Evolutionary conservation across 2,797 vertebrate species (phyloP), one percentile per base, ranked within the genome.

Genomic region (Uromys caudimaculatus): DNA sequence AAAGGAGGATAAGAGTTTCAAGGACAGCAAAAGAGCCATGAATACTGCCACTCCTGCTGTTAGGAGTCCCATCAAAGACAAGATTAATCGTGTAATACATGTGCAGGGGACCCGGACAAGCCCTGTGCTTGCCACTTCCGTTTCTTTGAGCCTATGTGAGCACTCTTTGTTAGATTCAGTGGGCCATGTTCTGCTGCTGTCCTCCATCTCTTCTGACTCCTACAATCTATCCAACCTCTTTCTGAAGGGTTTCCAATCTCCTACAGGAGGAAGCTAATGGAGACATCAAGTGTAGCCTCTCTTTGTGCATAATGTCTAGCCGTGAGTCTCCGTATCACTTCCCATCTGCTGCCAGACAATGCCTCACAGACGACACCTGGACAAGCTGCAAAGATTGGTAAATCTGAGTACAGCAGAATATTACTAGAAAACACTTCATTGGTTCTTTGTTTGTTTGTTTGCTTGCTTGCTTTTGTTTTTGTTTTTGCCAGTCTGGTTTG

Each of bases 91-190:
- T 24, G 44, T 82, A 58, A 44, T 29, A 21, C 29, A 32, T 12
- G 38, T 60, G 1, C 38, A 64, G 27, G 17, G 10, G 29, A 32
- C 19, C 5, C 10, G 23, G 11, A 4, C 1, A 64, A 32, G 3
- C 38, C 29, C 0, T 1, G 1, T 21, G 27, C 29, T 64, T 50
- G 11, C 0, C 6, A 3, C 4, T 9, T 44, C 27, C 11, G 19
- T 67, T 2, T 64, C 58, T 50, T 10, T 64, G 10, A 64, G 2
- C 27, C 16, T 19, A 11, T 32, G 2, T 35, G 29, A 64, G 3
- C 11, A 17, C 29, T 14, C 17, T 12, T 23, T 23, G 13, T 19
- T 23, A 35, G 29, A 64, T 13, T 50, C 3, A 10, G 16, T 64
- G 29, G 58, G 16, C 5, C 17, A 13, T 47, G 10, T 47, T 35